These are phyloP conservation scores for Doryteuthis pealeii DNA, from an alignment of 1,140 invertebrate genomes.

Conservation along the genomic window DNA sequence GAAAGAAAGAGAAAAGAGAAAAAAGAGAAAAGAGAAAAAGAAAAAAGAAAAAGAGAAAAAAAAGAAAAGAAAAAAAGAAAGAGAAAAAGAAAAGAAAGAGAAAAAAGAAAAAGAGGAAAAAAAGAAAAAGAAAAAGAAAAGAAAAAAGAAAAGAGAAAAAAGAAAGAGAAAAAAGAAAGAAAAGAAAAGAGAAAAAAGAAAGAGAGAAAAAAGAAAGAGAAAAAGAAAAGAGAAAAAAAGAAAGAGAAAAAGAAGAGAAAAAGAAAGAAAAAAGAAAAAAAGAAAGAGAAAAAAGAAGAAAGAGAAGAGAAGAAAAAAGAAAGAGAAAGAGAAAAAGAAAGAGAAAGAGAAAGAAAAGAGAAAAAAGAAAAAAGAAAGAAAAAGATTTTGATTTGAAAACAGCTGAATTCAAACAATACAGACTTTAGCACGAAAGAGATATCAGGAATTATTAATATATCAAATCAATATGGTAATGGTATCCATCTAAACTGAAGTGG, in stretches of 20 bases:
- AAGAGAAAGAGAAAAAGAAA: neutral
- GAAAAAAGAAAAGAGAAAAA: neutral
- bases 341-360: neutral
- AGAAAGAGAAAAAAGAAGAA: no score
- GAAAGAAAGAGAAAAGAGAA: neutral
- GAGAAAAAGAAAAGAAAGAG: neutral
- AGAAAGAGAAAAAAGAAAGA: neutral
- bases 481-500: no score
- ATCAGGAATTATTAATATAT: no score
- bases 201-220: no score
- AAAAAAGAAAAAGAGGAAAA: neutral
- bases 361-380: neutral
- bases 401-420: no score
- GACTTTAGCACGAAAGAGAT: no score
- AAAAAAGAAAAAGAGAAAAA: neutral
- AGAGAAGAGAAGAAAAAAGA: neutral
- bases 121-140: neutral
- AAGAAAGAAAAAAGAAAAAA: neutral
- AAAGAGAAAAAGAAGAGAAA: neutral
- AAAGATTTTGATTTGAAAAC: no score
- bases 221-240: neutral
- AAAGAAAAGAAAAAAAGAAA: neutral
- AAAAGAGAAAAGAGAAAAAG: neutral
- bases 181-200: neutral
- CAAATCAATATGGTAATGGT: no score